Base-by-base conservation (phyloP, 30 jellyfish, hydroid and myxozoan species). In the Aurelia coerulea region DNA sequence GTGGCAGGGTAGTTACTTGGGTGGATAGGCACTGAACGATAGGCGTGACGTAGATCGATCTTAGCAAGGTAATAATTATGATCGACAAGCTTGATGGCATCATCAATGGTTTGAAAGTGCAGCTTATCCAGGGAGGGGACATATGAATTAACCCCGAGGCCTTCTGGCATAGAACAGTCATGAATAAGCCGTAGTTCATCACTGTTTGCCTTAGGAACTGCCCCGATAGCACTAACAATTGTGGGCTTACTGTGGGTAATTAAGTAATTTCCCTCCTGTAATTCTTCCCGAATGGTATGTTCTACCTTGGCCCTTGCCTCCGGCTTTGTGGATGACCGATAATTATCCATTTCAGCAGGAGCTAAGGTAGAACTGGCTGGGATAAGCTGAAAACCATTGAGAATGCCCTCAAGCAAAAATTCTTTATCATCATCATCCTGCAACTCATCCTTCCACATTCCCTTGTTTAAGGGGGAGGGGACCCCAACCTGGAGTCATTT, bases 381-480 rank as follows among this genome's bases (percentile, higher is more conserved):
- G 19, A 67, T 17, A 32, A 67, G 78, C 78, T 67, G 49, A 15
- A 67, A 67, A 67, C 78, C 78, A 37, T 67, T 67, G 42, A 37
- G 49, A 6, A 67, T 37, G 53, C 78, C 78, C 6, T 67, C 78
- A 67, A 67, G 78, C 4, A 67, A 29, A 13, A 67, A 67, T 14
- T 67, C 42, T 64, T 67, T 4, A 32, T 67, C 78, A n/a, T 32
- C 53, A 29, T 67, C 78, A 8, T 37, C 78, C 54, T 67, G 18
- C 49, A 67, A 37, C 78, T 67, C 78, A 3, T 16, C 17, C 33
- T 15, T 32, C 78, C 78, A 67, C 49, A 11, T 5, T 29, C n/a
- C 49, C 42, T 17, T 14, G 17, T 32, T 29, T 67, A 67, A 32
- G 78, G 49, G 49, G 49, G 42, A 67, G 33, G 54, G 42, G 33